A percentile compares a stretch with the other conserved stretches of the same genome.
These are phyloP conservation scores for Diadumene lineata DNA, from an alignment of 92 coral and sea anemone genomes.

Conservation along the genomic window DNA sequence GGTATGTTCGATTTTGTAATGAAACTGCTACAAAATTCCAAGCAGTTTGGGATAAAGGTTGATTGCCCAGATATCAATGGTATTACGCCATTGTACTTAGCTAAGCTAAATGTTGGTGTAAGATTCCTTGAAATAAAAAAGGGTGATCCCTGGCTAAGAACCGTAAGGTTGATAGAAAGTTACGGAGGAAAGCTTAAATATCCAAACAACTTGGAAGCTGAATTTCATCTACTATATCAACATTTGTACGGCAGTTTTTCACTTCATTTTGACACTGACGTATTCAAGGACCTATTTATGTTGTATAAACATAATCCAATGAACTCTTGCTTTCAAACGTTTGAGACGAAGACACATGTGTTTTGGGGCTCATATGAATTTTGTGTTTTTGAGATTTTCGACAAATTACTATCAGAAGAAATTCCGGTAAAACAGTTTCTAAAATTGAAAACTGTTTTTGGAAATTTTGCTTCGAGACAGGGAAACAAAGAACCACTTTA, in stretches of 20 bases:
- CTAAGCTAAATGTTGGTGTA: conserved; percentile 37
- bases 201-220: conserved; percentile 51
- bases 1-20: conserved; percentile 52
- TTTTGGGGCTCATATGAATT: not conserved
- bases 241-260: conserved; percentile 31
- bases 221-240: conserved; percentile 45
- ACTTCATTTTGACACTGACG: not conserved
- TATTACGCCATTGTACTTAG: conserved; percentile 68
- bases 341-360: not conserved
- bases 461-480: not conserved
- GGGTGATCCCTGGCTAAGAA: conserved; percentile 43
- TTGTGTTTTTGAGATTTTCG: not conserved
- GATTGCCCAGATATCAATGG: conserved; percentile 65
- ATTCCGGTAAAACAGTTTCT: not conserved
- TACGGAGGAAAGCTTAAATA: conserved; percentile 29
- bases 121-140: not conserved
- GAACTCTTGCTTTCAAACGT: not conserved
- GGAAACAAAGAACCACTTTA: not conserved
- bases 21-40: conserved; percentile 26
- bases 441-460: not conserved
- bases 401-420: not conserved
- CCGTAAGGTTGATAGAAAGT: conserved; percentile 24
- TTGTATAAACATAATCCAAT: not conserved
- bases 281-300: not conserved
- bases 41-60: conserved; percentile 29